Base-by-base conservation (phyloP, 2,113 vertebrate genomes). In the Anguilla rostrata region DNA sequence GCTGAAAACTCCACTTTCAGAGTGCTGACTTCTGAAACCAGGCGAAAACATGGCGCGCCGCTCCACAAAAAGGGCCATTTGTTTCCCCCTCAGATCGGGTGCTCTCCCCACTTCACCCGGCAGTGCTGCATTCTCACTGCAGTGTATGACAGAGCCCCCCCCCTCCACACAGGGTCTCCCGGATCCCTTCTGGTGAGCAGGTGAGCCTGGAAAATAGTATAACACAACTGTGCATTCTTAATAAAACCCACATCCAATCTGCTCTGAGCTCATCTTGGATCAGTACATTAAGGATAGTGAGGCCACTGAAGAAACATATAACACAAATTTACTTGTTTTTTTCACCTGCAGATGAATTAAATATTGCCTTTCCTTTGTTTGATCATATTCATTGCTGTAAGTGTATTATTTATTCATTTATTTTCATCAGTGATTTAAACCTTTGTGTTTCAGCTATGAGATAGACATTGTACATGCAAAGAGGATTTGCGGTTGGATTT, bases 21-120 rank as follows among this genome's bases (percentile, higher is more conserved):
- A 95, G 91, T 92, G 94, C 94, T 95, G 95, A 95, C 93, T 94
- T 95, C 92, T 95, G 92, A 94, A 94, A 95, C 93, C 92, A 92
- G 92, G 90, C 90, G 91, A 91, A 93, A 91, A 92, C 87, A 82
- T 85, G 78, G 81, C 88, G 81, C 53, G 83, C 87, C 90, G 86
- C 85, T 78, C 39, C 78, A 63, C 79, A 86, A 81, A 75, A 66
- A 8, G 78, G 39, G 79, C 85, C 56, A 14, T 81, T 81, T 43
- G 1, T 75, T 75, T 34, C 71, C 71, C 71, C 71, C 2, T 41
- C 85, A 86, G 46, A 82, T 82, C 56, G 81, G 78, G 26, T 39
- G 60, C 78, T n/a, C 46, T 53, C 66, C 40, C 43, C 26, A 6
- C 40, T 49, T 11, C 53, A 20, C 49, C 39, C 53, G 5, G 4